Conservation (phyloP, 2,113 vertebrate species). For the Baryphthengus martii region DNA sequence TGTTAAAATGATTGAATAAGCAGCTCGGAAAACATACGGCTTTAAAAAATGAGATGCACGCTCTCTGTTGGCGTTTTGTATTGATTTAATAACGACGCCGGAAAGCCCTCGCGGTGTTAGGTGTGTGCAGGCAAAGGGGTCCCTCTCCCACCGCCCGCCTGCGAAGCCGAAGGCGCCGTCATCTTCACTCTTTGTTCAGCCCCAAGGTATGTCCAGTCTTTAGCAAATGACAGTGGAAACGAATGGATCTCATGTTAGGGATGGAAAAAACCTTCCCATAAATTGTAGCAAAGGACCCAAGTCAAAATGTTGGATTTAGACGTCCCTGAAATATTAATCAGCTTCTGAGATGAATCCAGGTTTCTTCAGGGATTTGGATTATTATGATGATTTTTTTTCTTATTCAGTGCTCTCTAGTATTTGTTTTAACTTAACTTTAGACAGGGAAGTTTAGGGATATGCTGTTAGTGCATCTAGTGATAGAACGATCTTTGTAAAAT, state of each 20-base stretch:
- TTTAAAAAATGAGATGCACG: neutral
- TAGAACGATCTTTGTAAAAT: neutral
- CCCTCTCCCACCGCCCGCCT: neutral
- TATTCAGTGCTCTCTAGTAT: neutral
- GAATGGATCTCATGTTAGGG: neutral
- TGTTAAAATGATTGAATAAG: conserved; percentile 55
- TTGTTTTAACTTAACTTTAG: neutral
- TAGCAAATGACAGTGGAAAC: neutral
- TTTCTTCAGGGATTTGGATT: neutral
- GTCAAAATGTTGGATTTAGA: neutral
- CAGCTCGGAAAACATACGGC: neutral
- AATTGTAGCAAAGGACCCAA: neutral
- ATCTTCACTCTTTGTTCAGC: neutral
- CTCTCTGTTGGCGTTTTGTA: neutral
- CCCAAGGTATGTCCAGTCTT: neutral
- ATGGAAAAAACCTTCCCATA: neutral
- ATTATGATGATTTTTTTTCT: neutral
- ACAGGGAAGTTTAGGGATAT: neutral
- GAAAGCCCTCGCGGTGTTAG: fast-evolving
- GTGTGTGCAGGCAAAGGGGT: neutral
- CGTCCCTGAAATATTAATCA: neutral
- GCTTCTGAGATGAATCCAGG: neutral
- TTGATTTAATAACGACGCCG: neutral
- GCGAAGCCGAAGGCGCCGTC: fast-evolving
- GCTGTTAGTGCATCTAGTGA: neutral